Base-by-base conservation (phyloP, 2,113 vertebrate genomes). In the Takifugu flavidus region DNA sequence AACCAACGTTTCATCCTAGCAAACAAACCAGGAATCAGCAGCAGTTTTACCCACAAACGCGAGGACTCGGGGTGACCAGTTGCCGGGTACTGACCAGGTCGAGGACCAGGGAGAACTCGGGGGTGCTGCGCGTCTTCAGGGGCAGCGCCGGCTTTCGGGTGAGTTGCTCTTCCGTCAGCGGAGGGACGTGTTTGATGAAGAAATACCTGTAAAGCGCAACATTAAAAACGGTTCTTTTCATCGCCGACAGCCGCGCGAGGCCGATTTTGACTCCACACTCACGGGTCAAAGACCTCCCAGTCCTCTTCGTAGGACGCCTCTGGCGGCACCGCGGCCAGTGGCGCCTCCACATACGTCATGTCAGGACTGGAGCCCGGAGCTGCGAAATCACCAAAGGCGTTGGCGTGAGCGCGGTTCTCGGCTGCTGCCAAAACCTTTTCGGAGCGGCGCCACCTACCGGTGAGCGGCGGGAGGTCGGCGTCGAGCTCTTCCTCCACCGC, bases 221-320 rank as follows among this genome's bases (percentile, higher is more conserved):
- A 25, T 39, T 10, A 7, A 39, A 39, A 39, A 1, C 34, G 4
- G 20, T 11, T 39, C 7, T 11, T 39, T 39, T 39, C 2, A 10
- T 39, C 11, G 2, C 34, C 11, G 34, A 39, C 34, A 11, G 34
- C 11, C 2, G 11, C 34, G 11, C 34, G 11, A 39, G 8, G 11
- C 11, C 34, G 7, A 5, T 31, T 31, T 31, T 31, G 7, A 31
- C 29, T 31, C 5, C 67, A 28, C 53, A 95, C 97, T 94, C 82
- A 99, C 97, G 96, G 96, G 86, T 99, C 97, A 92, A 99, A 99
- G 51, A 99, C 97, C 81, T 99, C 97, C 97, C 97, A 99, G 88
- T 99, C 97, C 84, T 99, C 97, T 75, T 99, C 97, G 72, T 98
- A 99, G 52, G 96, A 92, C 46, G 93, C 93, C 74, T 98, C 96